Evolutionary conservation across 2,888 invertebrate species (phyloP), one percentile per base, ranked within the genome.

Genomic region (Callyntrura guangdongensis): DNA sequence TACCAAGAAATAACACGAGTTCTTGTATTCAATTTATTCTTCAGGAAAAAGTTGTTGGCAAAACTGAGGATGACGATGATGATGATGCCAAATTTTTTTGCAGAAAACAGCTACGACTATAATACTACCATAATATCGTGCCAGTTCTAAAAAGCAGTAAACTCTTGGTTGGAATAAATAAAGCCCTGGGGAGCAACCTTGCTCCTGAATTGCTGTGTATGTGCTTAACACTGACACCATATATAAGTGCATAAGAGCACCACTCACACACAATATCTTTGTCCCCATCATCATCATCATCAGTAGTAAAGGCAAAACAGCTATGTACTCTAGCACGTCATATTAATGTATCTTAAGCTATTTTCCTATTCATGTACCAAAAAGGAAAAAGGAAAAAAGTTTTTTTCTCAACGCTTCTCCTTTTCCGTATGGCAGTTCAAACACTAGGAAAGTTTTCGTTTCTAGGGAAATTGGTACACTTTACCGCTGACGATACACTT

Each of bases 21-120:
- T 77, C 8, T n/a, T 82, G 82, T 45, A 82, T 82, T 82, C 82
- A 82, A 82, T 61, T 61, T 59, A n/a, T 59, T 79, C n/a, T 56
- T 36, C 36, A 56, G 12, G 45, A 20, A 82, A 82, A 77, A 53
- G 53, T 53, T 53, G 69, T 69, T 64, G 45, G 47, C n/a, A 27
- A 22, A 12, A 12, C 22, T 14, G 22, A 4, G 4, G 8, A 11
- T 61, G 9, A 27, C 22, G 61, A 6, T 27, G 64, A 17, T 64
- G 64, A 64, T 64, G 25, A 25, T 61, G 5, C 64, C 27, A 64
- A 12, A 53, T 1, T 64, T 36, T 36, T 6, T 36, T 36, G 2
- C 6, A 4, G 36, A 36, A 56, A 56, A 56, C 3, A 56, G 17
- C 14, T n/a, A 2, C n/a, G 2, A 17, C n/a, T 3, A 1, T 14